Base-by-base conservation (phyloP, 1,140 invertebrate species). In the Brachystomella parvula region DNA sequence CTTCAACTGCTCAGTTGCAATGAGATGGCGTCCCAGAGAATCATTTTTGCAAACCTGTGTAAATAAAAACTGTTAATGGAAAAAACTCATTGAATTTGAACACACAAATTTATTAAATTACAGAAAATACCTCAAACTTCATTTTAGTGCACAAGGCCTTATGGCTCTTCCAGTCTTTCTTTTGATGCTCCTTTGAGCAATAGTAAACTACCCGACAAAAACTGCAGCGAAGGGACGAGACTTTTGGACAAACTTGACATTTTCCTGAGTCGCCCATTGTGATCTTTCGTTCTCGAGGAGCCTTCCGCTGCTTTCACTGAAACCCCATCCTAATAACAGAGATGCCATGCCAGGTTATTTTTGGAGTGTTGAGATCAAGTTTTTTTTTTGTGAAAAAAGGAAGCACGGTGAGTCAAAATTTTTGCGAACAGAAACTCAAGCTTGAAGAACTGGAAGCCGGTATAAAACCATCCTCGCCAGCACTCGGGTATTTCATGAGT, bases 101-200 rank as follows among this genome's bases (percentile, higher is more conserved):
- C 1, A 61, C 24, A 3, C 35, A 3, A 33, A 6, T 32, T 9
- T 33, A 6, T 9, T 63, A 57, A 31, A 24, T 17, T 33, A 66
- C 69, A 24, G 2, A 12, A 57, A 33, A 72, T 47, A 66, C 69
- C 24, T 21, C 15, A 47, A 33, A 72, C 62, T 71, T 71, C 19
- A 67, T 62, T 47, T 69, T 69, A 19, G 58, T 44, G 79, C 59
- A 72, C 49, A 61, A 78, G 71, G 76, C 76, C 77, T 86, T 88
- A 75, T 92, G 89, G 63, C 79, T 78, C 70, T 84, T 84, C 89
- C 89, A 91, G 72, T 91, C 85, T 66, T 81, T 75, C 63, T 82
- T 83, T 78, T 91, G 89, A 76, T 91, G 89, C 69, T 87, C 85
- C 73, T 84, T 87, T 49, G 83, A 85, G 77, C 89, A 92, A 77